phyloP scores from a whole-genome alignment of 2,888 invertebrate species.

The Ernsta delagoae region DNA sequence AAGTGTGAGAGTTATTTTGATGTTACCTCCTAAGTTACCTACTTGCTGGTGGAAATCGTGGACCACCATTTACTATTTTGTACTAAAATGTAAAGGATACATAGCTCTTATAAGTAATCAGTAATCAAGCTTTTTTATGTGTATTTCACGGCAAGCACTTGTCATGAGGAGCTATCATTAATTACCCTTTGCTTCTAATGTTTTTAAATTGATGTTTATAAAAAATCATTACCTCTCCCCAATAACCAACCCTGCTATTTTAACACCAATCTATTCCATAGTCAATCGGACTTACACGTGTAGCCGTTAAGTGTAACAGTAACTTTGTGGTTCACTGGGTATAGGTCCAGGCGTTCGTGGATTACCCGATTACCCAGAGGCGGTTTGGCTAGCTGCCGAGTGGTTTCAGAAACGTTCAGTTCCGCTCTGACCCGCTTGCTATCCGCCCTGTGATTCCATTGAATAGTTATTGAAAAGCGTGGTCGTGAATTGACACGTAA shows the following conservation, averaged over 20 bases:
- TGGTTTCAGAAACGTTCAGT: slow-evolving; percentile 27
- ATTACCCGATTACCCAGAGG: slow-evolving; percentile 65
- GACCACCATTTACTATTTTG: too few relatives aligned
- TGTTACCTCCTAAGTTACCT: too few relatives aligned
- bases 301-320: slow-evolving; percentile 23
- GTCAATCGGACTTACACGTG: slow-evolving; percentile 16
- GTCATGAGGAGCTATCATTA: too few relatives aligned
- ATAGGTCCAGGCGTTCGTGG: slow-evolving; percentile 46
- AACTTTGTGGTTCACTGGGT: slow-evolving; percentile 33
- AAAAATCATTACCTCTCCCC: not conserved
- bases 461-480: slow-evolving; percentile 27
- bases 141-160: too few relatives aligned
- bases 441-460: slow-evolving; percentile 31
- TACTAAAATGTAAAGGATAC: too few relatives aligned
- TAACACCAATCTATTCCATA: not conserved
- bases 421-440: slow-evolving; percentile 17
- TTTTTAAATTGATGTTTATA: too few relatives aligned
- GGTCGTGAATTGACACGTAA: not conserved
- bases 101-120: too few relatives aligned
- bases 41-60: too few relatives aligned
- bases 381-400: slow-evolving; percentile 58
- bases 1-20: too few relatives aligned
- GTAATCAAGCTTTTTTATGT: too few relatives aligned
- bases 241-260: not conserved
- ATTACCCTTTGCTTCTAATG: too few relatives aligned